Base-by-base conservation (phyloP, 2,797 vertebrate genomes). In the Monodelphis domestica region DNA sequence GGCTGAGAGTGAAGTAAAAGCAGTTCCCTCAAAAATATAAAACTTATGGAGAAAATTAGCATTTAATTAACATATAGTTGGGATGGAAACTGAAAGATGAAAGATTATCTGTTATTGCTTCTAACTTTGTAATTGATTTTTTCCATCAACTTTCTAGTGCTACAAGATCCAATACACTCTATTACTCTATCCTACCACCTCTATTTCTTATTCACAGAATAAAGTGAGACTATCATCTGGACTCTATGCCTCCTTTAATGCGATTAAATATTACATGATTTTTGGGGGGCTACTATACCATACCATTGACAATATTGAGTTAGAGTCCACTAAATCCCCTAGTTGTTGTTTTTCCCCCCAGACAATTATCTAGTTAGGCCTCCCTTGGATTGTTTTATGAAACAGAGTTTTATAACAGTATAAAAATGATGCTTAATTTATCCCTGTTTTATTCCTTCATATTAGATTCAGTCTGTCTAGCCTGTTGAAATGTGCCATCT, bases 11-110 rank as follows among this genome's bases (percentile, higher is more conserved):
- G 95, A 89, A 93, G 9, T 91, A 55, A 92, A 95, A 92, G 12
- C 3, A 84, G 38, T 84, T 95, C 45, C 97, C 91, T 96, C 95
- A 29, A 53, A 97, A 84, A 94, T 63, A 57, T 0, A 57, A 29
- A 59, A 45, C 45, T 89, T 94, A 93, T 93, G 84, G 90, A 87
- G 92, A 88, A 95, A 78, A 84, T 78, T 45, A 84, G 21, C 78
- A 94, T 54, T 93, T 56, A 93, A 93, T 87, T 53, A 96, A 15
- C 92, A 91, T 38, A 63, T 3, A 70, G 2, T 54, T 84, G 63
- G 29, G 1, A 88, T 88, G 54, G 21, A 56, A 94, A 96, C 14
- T 88, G 54, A 94, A 26, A 12, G 5, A 14, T 52, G 56, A 89
- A 92, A 45, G 1, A 1, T 88, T 93, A 96, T 84, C 63, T 94